Base-by-base conservation (phyloP, 2,113 vertebrate species). In the Pionites leucogaster region DNA sequence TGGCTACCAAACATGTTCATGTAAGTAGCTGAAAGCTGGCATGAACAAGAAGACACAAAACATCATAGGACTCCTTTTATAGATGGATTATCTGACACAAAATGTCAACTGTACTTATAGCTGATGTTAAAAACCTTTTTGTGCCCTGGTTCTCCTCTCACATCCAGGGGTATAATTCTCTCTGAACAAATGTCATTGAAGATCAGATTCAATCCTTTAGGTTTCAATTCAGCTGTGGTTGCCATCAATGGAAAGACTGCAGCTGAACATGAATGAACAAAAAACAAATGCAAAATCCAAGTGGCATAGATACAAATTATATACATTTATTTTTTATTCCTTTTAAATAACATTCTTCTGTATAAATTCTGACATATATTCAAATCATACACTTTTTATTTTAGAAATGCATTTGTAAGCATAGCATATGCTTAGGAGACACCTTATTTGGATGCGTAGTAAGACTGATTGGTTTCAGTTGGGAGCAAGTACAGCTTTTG, bases 311-410 rank as follows among this genome's bases (percentile, higher is more conserved):
- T 98, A 98, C 98, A 98, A 98, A 98, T 98, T 98, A 98, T 98
- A 98, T 98, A 98, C 98, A 98, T 98, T 98, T 98, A 98, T 98
- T 98, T 97, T 97, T 96, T 98, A 98, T 97, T 98, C 94, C 96
- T 98, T 98, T 98, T 98, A 98, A 98, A 98, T 98, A 98, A 98
- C 97, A 98, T 97, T 98, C 97, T 98, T 97, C 95, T 89, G 97
- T 98, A 98, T 98, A 98, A 98, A 98, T 98, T 98, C 98, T 98
- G 97, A 98, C 97, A 97, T 98, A 98, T 98, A 98, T 98, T 98
- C 97, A 97, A 98, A 98, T 98, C 98, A 98, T 97, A 98, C 98
- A 97, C 95, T 79, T 77, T 82, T 93, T 95, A 96, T 97, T 96
- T 97, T 96, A 98, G 98, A 98, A 98, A 98, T 97, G 96, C 92